These are phyloP conservation scores for Lamellibrachia luymesi DNA, from an alignment of 1,140 invertebrate species.

Conservation along the genomic window DNA sequence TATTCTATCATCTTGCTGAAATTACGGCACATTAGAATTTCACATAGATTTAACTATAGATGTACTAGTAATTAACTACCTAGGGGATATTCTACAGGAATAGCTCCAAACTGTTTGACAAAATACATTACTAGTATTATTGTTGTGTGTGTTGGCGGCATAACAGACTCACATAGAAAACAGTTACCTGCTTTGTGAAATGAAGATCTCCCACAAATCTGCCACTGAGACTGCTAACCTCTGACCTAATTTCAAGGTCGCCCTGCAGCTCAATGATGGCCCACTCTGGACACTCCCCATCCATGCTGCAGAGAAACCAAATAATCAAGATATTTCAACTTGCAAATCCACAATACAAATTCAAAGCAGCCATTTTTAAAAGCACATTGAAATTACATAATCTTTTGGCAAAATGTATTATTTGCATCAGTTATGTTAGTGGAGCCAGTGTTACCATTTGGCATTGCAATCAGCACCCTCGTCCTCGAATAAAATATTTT, in stretches of 20 bases:
- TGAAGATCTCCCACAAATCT: slow-evolving; percentile 79
- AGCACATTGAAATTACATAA: neutral
- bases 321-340: neutral
- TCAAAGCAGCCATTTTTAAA: neutral
- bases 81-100: too few relatives aligned
- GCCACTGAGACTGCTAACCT: slow-evolving; percentile 60
- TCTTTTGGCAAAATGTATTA: neutral
- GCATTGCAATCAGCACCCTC: too few relatives aligned
- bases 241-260: slow-evolving; percentile 68
- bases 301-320: neutral
- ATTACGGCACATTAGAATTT: too few relatives aligned
- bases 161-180: too few relatives aligned
- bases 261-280: slow-evolving; percentile 83
- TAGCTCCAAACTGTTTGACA: too few relatives aligned
- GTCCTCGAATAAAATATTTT: too few relatives aligned
- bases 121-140: too few relatives aligned
- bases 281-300: slow-evolving; percentile 63
- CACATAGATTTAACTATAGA: neutral
- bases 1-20: too few relatives aligned
- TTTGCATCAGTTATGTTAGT: neutral
- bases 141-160: too few relatives aligned
- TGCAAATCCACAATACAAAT: neutral
- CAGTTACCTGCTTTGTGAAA: slow-evolving; percentile 68
- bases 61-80: too few relatives aligned
- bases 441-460: too few relatives aligned